Base-by-base conservation (phyloP, 2,797 vertebrate species). In the Lemur catta region DNA sequence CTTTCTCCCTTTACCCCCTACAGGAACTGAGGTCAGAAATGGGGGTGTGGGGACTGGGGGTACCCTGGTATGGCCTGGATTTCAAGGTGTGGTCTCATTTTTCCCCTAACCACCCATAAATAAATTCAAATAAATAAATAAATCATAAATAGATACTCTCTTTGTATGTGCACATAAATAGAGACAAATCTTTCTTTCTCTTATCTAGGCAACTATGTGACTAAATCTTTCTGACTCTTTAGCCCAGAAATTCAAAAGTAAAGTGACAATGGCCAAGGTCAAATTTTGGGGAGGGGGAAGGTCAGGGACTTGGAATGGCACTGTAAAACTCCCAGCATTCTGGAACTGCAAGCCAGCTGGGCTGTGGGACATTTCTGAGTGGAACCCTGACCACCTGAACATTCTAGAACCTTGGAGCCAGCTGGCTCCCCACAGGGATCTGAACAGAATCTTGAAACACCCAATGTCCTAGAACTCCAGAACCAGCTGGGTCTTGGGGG, bases 21-120 rank as follows among this genome's bases (percentile, higher is more conserved):
- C 63, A 94, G 94, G 89, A 97, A 97, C 93, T 97, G 97, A 98
- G 97, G 97, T 98, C 96, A 96, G 95, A 95, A 96, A 96, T 89
- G 89, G 84, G 91, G 95, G 89, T 76, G 8, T 61, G 82, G 82
- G 95, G 78, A 50, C 35, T 91, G 22, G 59, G 92, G 72, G 71
- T 97, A 96, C 97, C 96, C 96, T 97, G 96, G 84, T 91, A 93
- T 90, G 88, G 94, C 93, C 97, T 97, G 95, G 90, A 95, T 96
- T 96, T 97, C 95, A 97, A 97, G 87, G 74, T 89, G 61, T 71
- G 59, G 79, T 93, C 94, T 95, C 90, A 95, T 92, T 94, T 75
- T n/a, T 5, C 67, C 94, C 96, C 80, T 91, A 84, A 86, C 75
- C 72, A 72, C 67, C 86, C 80, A 88, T 95, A 97, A 95, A 91